Evolutionary conservation across 2,113 vertebrate species (phyloP).

Genomic region (Bothrops jararaca): DNA sequence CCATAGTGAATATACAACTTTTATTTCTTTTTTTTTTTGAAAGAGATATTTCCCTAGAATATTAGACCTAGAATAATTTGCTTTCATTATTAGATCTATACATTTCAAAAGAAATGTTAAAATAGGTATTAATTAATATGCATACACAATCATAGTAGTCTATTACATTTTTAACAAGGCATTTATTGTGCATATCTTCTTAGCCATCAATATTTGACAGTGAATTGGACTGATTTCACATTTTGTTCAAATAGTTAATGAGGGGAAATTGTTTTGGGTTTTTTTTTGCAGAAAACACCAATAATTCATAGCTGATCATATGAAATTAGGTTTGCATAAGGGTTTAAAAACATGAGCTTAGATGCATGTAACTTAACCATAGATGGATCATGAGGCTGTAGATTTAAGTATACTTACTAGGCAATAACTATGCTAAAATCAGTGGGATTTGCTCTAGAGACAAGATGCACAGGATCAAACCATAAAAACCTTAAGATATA

Average conservation of each 20-base stretch:
- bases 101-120: slow-evolving; percentile 52
- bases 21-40: not conserved
- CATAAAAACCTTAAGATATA: not conserved
- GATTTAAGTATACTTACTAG: not conserved
- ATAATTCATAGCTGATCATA: not conserved
- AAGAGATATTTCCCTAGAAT: slow-evolving; percentile 24
- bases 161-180: slow-evolving; percentile 36
- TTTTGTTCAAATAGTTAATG: not conserved
- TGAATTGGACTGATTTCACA: not conserved
- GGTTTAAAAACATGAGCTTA: not conserved
- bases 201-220: not conserved
- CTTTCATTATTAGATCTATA: slow-evolving; percentile 32
- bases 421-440: not conserved
- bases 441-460: not conserved
- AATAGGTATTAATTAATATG: slow-evolving; percentile 48
- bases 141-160: not conserved
- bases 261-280: not conserved
- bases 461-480: not conserved
- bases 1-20: not conserved
- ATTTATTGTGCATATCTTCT: slow-evolving; percentile 5
- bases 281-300: not conserved
- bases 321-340: not conserved
- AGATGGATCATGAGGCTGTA: not conserved
- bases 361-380: not conserved
- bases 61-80: slow-evolving; percentile 30